phyloP scores from a whole-genome alignment of 2,113 vertebrate genomes.

The Galeopterus variegatus region DNA sequence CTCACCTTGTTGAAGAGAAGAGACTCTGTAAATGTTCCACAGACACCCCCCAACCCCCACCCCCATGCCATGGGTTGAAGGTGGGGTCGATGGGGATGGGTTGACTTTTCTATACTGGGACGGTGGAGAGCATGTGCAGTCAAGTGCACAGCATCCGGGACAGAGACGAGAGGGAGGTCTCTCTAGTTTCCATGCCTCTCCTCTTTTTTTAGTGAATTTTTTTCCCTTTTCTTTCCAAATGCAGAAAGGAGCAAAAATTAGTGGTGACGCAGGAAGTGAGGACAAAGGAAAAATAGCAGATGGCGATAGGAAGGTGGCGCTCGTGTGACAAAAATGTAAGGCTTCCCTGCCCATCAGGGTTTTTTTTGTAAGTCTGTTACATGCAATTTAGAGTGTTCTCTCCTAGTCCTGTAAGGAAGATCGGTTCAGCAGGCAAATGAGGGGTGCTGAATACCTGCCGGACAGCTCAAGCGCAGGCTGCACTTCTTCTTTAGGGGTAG shows the following conservation, averaged over 20 bases:
- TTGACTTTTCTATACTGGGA: neutral
- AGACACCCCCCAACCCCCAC: too few relatives aligned
- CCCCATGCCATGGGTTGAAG: too few relatives aligned
- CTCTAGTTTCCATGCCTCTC: neutral
- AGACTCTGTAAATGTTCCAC: neutral
- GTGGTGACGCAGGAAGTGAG: neutral
- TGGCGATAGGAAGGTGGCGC: neutral
- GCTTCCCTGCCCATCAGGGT: neutral
- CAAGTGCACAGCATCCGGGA: neutral
- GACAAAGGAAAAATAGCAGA: neutral
- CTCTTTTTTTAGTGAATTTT: neutral
- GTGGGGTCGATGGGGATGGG: too few relatives aligned
- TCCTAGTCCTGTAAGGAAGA: neutral
- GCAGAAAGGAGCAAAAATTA: neutral
- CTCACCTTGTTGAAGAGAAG: neutral
- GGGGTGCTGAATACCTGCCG: neutral
- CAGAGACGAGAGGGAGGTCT: neutral
- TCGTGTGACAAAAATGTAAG: neutral
- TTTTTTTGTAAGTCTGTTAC: neutral
- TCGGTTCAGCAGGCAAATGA: neutral
- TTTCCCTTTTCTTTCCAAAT: neutral
- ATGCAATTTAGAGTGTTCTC: neutral
- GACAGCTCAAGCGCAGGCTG: neutral
- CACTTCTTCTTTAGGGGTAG: neutral
- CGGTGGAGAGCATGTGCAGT: rapidly evolving